These are phyloP conservation scores for Thalpophila matura DNA, from an alignment of 2,888 invertebrate species.

Conservation along the genomic window DNA sequence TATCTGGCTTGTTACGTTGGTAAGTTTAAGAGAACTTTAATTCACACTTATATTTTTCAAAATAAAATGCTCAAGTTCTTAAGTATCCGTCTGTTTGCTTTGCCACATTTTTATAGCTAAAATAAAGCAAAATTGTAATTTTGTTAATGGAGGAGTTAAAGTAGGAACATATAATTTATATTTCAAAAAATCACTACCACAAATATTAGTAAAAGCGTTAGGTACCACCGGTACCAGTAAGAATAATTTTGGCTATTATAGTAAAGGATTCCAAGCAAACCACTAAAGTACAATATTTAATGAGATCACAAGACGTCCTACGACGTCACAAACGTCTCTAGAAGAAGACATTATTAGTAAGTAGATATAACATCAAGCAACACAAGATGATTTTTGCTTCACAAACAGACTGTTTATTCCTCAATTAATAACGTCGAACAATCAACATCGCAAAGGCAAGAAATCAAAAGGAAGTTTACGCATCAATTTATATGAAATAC, in stretches of 20 bases:
- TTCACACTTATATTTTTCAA: not conserved
- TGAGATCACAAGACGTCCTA: conserved; percentile 5
- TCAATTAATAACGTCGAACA: conserved; percentile 68
- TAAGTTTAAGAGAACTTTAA: not conserved
- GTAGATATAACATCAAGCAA: not conserved
- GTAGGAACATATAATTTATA: no score
- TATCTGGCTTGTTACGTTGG: conserved; percentile 27
- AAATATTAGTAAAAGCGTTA: no score
- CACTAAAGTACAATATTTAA: conserved; percentile 12
- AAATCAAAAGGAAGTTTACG: conserved; percentile 75
- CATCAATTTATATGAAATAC: conserved; percentile 72
- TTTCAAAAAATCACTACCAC: no score
- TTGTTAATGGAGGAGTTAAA: no score
- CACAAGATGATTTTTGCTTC: conserved; percentile 11
- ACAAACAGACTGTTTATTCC: conserved; percentile 50
- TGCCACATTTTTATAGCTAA: no score
- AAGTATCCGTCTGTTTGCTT: no score
- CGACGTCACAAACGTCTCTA: conserved; percentile 1
- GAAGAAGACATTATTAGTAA: not conserved
- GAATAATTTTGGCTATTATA: no score
- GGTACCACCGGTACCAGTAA: no score
- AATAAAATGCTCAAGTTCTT: no score
- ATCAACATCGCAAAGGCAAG: conserved; percentile 67
- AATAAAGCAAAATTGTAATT: no score
- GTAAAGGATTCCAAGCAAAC: not conserved